These are phyloP conservation scores for Helogale parvula DNA, from an alignment of 2,113 vertebrate species.

Conservation along the genomic window DNA sequence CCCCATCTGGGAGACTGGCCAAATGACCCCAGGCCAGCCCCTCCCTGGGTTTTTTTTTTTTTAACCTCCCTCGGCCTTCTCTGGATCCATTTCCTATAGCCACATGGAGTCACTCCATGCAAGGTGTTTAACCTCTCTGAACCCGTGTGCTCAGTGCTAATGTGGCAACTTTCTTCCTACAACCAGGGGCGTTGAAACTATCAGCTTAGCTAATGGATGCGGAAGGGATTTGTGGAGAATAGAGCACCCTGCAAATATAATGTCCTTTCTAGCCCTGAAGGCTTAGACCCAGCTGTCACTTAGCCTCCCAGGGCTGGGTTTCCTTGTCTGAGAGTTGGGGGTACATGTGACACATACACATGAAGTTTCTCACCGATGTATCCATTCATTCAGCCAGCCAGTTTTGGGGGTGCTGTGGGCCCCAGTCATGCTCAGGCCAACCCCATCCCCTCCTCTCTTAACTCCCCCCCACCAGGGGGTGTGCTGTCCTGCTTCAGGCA, in stretches of 20 bases:
- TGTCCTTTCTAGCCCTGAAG: not conserved
- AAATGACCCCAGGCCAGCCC: not conserved
- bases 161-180: not conserved
- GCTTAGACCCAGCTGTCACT: not conserved
- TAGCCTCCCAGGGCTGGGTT: not conserved
- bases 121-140: not conserved
- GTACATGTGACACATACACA: not conserved
- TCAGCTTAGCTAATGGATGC: not conserved
- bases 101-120: not conserved
- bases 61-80: not conserved
- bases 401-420: not conserved
- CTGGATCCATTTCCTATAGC: too few species aligned
- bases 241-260: not conserved
- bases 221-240: not conserved
- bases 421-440: not conserved
- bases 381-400: not conserved
- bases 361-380: not conserved
- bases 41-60: not conserved
- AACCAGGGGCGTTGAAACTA: not conserved
- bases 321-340: not conserved
- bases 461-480: not conserved
- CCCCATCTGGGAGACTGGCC: not conserved
- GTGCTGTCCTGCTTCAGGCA: fast-evolving
- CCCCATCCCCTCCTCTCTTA: not conserved
- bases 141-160: not conserved